Conservation (phyloP, 2,888 invertebrate species). For the Andrena praecox region DNA sequence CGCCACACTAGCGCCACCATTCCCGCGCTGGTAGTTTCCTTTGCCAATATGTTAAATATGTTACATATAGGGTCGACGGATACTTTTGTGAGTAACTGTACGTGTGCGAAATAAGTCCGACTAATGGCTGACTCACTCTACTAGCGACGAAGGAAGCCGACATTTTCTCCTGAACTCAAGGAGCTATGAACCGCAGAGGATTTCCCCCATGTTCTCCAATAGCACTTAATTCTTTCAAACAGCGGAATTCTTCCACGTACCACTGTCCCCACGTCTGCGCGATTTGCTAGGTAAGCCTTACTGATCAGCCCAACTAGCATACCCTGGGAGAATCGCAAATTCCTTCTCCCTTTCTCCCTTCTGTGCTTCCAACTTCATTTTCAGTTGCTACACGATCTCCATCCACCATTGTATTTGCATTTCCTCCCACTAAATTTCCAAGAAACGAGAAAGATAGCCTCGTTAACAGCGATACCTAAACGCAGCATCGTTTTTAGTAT, state of each 20-base stretch:
- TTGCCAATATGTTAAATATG: too few species aligned
- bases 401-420: not conserved
- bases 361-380: not conserved
- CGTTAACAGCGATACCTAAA: not conserved
- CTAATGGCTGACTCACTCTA: slow-evolving; percentile 10
- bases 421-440: not conserved
- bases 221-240: slow-evolving; percentile 5
- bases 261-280: slow-evolving; percentile 2
- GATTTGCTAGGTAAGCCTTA: not conserved
- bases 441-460: not conserved
- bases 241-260: slow-evolving; percentile 4
- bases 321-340: slow-evolving; percentile 1
- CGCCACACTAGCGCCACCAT: too few species aligned
- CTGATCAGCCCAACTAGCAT: slow-evolving; percentile 4
- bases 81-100: not conserved
- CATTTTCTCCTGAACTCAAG: not conserved
- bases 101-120: slow-evolving; percentile 10
- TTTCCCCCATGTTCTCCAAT: not conserved
- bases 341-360: not conserved
- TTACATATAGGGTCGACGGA: too few species aligned
- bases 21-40: too few species aligned
- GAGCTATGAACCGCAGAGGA: not conserved
- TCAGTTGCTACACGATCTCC: not conserved
- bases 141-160: not conserved
- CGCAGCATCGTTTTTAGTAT: too few species aligned